Evolutionary conservation across 2,113 vertebrate genomes (phyloP).

Genomic region (Electrona antarctica): DNA sequence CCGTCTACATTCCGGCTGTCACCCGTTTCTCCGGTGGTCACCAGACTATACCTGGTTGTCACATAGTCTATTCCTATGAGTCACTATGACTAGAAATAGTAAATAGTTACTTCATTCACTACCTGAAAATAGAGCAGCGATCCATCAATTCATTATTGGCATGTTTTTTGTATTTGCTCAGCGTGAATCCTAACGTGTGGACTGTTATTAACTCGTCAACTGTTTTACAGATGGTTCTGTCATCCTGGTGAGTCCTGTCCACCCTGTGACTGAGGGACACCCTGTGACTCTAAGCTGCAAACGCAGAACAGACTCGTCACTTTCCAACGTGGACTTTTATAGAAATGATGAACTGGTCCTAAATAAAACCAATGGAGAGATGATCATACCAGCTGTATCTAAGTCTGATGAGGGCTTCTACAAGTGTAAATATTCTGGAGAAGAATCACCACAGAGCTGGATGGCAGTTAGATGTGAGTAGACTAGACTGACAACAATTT

Average conservation of each 20-base stretch:
- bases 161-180: background rate
- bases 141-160: background rate
- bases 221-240: conserved; percentile 4
- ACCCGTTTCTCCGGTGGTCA: too few species aligned
- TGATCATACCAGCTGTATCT: conserved; percentile 44
- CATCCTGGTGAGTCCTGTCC: conserved; percentile 51
- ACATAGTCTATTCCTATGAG: too few species aligned
- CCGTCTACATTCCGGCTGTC: too few species aligned
- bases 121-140: too few species aligned
- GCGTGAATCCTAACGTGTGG: background rate
- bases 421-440: conserved; percentile 18
- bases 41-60: too few species aligned
- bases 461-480: conserved; percentile 26
- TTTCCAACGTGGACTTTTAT: conserved; percentile 31
- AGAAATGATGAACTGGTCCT: conserved; percentile 33
- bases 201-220: too few species aligned
- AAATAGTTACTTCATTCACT: too few species aligned
- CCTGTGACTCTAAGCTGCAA: conserved; percentile 54
- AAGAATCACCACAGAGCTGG: conserved; percentile 38
- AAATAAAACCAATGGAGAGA: conserved; percentile 9
- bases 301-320: accelerated
- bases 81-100: too few species aligned
- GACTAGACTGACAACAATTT: background rate
- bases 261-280: conserved; percentile 47
- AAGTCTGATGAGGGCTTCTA: conserved; percentile 54